A percentile compares a stretch with the other conserved stretches of the same genome.
These are phyloP conservation scores for Archivesica marissinica DNA, from an alignment of 1,140 invertebrate genomes.

Conservation along the genomic window DNA sequence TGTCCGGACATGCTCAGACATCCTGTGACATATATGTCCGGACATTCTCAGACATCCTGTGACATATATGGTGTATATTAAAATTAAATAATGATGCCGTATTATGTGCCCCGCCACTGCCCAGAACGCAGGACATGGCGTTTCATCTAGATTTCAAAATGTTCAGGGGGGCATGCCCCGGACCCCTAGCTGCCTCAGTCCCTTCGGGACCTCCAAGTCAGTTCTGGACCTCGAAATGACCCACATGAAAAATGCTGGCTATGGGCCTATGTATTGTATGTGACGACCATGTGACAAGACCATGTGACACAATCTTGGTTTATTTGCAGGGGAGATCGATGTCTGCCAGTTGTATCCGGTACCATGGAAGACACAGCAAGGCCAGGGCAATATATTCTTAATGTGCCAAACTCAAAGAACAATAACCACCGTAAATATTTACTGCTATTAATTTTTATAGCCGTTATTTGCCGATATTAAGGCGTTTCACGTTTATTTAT, in stretches of 20 bases:
- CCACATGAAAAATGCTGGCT: too few species aligned
- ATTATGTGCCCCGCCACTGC: too few species aligned
- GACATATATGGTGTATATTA: too few species aligned
- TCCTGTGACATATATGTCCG: too few species aligned
- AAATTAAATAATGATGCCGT: too few species aligned
- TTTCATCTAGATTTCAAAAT: neutral
- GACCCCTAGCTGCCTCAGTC: neutral
- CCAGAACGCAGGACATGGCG: neutral
- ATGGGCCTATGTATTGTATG: neutral
- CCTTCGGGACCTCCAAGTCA: neutral
- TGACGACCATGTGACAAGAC: neutral
- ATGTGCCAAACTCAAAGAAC: neutral
- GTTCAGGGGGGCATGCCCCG: too few species aligned
- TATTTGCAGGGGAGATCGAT: neutral
- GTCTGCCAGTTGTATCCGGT: slow-evolving; percentile 3
- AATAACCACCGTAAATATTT: neutral
- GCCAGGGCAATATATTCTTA: neutral
- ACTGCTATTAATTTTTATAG: too few species aligned
- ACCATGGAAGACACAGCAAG: neutral
- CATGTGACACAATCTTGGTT: neutral
- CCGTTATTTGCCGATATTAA: too few species aligned
- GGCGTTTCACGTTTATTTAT: too few species aligned
- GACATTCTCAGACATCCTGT: too few species aligned
- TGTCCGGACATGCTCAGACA: too few species aligned
- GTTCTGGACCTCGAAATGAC: neutral